Conservation (phyloP, 2,888 invertebrate species). For the Synergus gifuensis region DNA sequence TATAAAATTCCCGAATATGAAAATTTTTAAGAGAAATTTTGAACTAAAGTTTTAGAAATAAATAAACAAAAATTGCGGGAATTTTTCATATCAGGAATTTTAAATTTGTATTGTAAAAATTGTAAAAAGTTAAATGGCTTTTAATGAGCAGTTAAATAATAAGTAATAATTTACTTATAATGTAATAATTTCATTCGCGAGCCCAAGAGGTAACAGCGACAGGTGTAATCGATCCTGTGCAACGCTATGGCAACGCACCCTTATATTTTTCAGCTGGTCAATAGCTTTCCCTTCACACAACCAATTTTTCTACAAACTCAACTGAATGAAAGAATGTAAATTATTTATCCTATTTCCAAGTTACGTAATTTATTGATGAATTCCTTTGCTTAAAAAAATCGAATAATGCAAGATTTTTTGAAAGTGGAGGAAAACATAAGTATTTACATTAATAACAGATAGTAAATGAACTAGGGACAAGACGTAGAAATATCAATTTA, state of each 20-base stretch:
- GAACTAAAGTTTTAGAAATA: too few species aligned
- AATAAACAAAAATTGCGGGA: too few species aligned
- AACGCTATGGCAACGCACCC: slow-evolving; percentile 72
- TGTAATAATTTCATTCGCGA: background rate
- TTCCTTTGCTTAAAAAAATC: background rate
- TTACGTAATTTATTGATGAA: slow-evolving; percentile 5
- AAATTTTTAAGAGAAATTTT: too few species aligned
- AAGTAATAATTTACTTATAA: too few species aligned
- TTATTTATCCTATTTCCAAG: background rate
- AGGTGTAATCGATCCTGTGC: slow-evolving; percentile 66
- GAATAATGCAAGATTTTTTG: background rate
- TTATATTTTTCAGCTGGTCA: slow-evolving; percentile 62
- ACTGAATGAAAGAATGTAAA: background rate
- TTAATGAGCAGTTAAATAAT: too few species aligned
- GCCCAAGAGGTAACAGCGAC: slow-evolving; percentile 42
- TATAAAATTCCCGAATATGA: too few species aligned
- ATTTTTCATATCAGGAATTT: too few species aligned
- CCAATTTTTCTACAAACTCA: background rate
- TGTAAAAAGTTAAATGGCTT: background rate
- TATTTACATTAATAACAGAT: too few species aligned
- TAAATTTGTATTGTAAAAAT: too few species aligned
- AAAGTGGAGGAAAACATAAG: too few species aligned
- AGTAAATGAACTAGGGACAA: too few species aligned
- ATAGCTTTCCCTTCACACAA: slow-evolving; percentile 59
- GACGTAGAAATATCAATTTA: too few species aligned